Evolutionary conservation across 2,888 invertebrate genomes (phyloP).

Genomic region (Metacarcinus magister): DNA sequence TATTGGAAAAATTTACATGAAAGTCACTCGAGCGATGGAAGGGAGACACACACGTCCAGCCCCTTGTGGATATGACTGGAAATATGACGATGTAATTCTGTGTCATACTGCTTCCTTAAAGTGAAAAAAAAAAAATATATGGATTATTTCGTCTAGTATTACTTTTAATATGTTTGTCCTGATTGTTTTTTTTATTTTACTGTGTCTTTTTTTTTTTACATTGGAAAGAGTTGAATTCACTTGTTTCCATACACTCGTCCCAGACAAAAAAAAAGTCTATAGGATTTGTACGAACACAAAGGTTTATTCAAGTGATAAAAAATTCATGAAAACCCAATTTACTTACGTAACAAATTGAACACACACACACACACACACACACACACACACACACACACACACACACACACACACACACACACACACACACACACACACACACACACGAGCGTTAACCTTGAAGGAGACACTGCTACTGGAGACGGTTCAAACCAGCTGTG

Average conservation of each 20-base stretch:
- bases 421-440: slow-evolving; percentile 45
- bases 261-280: too few relatives aligned
- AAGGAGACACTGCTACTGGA: neutral
- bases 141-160: too few relatives aligned
- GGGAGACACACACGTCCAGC: neutral
- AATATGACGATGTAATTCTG: neutral
- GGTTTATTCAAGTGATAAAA: too few relatives aligned
- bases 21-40: neutral
- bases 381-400: slow-evolving; percentile 48
- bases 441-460: neutral
- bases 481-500: neutral
- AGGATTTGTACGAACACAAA: too few relatives aligned
- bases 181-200: too few relatives aligned
- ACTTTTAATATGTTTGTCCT: too few relatives aligned
- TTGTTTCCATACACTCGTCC: too few relatives aligned
- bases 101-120: neutral
- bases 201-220: too few relatives aligned
- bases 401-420: slow-evolving; percentile 48
- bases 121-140: too few relatives aligned
- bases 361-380: slow-evolving; percentile 7
- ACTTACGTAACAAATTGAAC: neutral
- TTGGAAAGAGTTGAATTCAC: too few relatives aligned
- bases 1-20: slow-evolving; percentile 27
- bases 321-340: too few relatives aligned
- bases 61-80: neutral